Evolutionary conservation across 2,113 vertebrate species (phyloP).

Genomic region (Desmodus rotundus): DNA sequence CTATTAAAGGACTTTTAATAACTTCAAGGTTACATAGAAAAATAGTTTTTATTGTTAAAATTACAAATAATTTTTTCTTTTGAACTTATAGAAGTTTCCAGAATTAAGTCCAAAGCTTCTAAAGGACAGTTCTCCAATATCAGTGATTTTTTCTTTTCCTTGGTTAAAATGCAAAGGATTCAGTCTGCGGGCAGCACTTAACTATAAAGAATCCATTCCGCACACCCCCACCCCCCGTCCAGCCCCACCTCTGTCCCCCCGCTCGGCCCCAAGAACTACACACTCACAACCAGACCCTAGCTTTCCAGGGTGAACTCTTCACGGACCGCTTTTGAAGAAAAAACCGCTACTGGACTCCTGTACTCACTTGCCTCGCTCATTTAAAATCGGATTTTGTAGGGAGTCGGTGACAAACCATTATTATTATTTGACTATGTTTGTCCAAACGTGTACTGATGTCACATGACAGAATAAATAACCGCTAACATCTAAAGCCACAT

Average conservation of each 20-base stretch:
- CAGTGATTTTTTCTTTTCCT: background rate
- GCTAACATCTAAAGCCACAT: background rate
- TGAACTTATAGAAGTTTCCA: background rate
- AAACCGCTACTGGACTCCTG: too few relatives aligned
- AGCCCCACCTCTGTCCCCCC: rapidly evolving
- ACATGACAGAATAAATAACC: background rate
- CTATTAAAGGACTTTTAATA: background rate
- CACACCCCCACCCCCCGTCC: rapidly evolving
- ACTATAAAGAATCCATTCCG: background rate
- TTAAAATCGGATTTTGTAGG: background rate
- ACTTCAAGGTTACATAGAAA: conserved; percentile 24
- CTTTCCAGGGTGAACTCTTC: background rate
- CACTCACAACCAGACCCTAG: background rate
- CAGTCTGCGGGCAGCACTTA: background rate
- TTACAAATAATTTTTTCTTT: conserved; percentile 24
- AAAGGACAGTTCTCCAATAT: background rate
- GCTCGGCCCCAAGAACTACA: background rate
- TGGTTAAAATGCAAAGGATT: background rate
- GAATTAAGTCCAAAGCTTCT: background rate
- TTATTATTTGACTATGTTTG: background rate
- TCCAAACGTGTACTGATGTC: background rate
- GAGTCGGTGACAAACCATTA: background rate
- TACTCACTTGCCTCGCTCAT: background rate
- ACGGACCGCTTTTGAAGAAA: background rate
- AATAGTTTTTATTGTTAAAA: conserved; percentile 42